Conservation (phyloP, 2,888 invertebrate species). For the Oscheius sp. region DNA sequence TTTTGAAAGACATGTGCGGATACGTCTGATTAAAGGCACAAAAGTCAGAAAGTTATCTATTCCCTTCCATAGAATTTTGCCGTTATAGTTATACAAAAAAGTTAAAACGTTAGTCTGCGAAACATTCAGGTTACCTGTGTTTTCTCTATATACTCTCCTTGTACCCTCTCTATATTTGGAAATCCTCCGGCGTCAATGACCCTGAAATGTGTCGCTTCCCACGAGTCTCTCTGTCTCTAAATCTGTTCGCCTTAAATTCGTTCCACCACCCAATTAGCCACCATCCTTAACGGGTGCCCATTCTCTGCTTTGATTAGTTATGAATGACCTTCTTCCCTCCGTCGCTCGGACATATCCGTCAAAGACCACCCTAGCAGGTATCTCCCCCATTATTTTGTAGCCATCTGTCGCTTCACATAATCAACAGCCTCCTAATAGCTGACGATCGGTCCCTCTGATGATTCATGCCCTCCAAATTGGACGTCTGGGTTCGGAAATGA, state of each 20-base stretch:
- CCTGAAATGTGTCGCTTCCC: conserved; percentile 24
- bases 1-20: too few relatives aligned
- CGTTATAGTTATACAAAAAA: too few relatives aligned
- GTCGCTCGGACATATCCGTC: not conserved
- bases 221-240: conserved; percentile 4
- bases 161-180: too few relatives aligned
- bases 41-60: too few relatives aligned
- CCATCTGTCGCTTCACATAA: conserved; percentile 21
- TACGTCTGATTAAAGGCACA: too few relatives aligned
- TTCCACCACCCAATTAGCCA: conserved; percentile 3
- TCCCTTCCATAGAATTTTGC: too few relatives aligned
- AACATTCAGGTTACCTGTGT: too few relatives aligned
- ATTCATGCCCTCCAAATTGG: conserved; percentile 25
- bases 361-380: not conserved
- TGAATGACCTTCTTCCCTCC: conserved; percentile 19
- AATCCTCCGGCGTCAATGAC: too few relatives aligned
- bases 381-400: not conserved
- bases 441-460: conserved; percentile 4
- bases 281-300: not conserved
- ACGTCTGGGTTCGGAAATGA: not conserved
- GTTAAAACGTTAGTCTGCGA: too few relatives aligned
- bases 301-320: conserved; percentile 24
- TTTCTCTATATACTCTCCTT: too few relatives aligned
- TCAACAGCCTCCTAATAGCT: conserved; percentile 18
- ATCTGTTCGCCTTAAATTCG: conserved; percentile 7